Percentiles rank a stretch among this genome's conserved stretches.
These are phyloP conservation scores for Syngnathoides biaculeatus DNA, from an alignment of 2,113 vertebrate genomes.

Conservation along the genomic window DNA sequence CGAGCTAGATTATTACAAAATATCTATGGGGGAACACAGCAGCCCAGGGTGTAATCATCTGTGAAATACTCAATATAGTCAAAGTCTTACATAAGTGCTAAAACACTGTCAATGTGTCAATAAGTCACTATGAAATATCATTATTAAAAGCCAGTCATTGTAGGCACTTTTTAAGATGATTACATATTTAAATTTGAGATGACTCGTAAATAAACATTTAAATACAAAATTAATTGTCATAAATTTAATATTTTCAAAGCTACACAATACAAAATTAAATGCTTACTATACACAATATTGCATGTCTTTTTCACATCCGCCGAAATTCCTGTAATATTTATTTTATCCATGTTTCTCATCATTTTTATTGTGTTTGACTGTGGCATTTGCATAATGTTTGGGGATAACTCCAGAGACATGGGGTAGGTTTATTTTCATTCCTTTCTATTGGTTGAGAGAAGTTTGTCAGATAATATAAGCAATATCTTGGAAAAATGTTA, in stretches of 20 bases:
- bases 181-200: no score
- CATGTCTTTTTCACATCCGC: background rate
- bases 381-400: background rate
- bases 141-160: no score
- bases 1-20: no score
- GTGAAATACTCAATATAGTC: no score
- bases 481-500: slow-evolving; percentile 13
- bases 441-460: slow-evolving; percentile 1
- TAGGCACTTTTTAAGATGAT: no score
- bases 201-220: no score
- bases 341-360: background rate
- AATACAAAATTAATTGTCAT: no score
- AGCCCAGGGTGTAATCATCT: no score
- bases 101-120: no score
- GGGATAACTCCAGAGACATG: background rate
- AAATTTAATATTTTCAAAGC: background rate
- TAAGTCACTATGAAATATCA: no score
- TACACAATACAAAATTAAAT: background rate
- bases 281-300: background rate
- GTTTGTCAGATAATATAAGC: background rate
- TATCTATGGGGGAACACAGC: no score
- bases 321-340: background rate
- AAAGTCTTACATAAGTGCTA: no score
- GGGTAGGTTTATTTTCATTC: background rate
- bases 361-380: slow-evolving; percentile 5